Conservation (phyloP, 2,888 invertebrate genomes). For the Nesidiocoris tenuis region DNA sequence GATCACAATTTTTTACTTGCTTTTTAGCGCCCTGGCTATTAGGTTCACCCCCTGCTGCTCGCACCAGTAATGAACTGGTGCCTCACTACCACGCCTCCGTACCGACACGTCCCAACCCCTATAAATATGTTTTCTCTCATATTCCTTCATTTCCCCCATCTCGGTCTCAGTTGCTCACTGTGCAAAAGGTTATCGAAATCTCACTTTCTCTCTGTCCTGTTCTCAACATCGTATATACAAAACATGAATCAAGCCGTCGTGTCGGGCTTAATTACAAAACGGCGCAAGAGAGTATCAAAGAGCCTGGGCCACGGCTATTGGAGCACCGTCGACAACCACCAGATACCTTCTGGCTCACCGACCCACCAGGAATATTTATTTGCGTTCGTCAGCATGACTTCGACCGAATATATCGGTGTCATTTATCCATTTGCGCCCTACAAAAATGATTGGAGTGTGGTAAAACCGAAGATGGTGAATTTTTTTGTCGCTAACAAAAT, state of each 20-base stretch:
- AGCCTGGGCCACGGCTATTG: slow-evolving; percentile 23
- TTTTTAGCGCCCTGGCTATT: slow-evolving; percentile 32
- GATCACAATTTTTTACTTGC: slow-evolving; percentile 9
- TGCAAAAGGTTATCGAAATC: background rate
- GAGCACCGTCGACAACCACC: background rate
- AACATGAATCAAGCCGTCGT: slow-evolving; percentile 39
- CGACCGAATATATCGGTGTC: too few relatives aligned
- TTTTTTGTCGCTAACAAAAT: too few relatives aligned
- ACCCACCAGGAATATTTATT: too few relatives aligned
- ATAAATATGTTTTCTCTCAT: slow-evolving; percentile 34
- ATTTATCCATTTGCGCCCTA: too few relatives aligned
- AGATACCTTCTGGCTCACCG: background rate
- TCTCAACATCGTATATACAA: background rate
- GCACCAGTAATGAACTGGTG: slow-evolving; percentile 40
- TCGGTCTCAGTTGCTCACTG: background rate
- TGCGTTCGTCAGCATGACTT: too few relatives aligned
- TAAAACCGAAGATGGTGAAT: too few relatives aligned
- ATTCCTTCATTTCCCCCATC: slow-evolving; percentile 24
- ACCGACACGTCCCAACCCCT: slow-evolving; percentile 43
- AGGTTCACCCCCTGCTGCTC: slow-evolving; percentile 43
- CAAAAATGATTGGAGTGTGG: too few relatives aligned
- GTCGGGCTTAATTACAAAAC: slow-evolving; percentile 30
- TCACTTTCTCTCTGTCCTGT: background rate
- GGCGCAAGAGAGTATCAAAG: background rate
- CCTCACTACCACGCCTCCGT: background rate